phyloP scores from a whole-genome alignment of 1,140 invertebrate species.

The Battus philenor region DNA sequence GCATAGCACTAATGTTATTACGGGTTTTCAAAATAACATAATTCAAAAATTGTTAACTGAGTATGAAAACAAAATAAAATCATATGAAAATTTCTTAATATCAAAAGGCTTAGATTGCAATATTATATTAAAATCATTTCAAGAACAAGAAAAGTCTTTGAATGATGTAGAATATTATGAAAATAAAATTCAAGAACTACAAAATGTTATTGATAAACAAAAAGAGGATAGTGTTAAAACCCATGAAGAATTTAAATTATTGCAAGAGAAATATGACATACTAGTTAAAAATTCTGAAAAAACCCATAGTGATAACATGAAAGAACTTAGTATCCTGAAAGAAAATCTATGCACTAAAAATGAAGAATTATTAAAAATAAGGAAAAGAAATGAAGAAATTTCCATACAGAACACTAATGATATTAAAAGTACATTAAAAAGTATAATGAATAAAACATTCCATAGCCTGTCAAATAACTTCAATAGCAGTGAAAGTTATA shows the following conservation, averaged over 20 bases:
- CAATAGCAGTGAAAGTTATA: conserved; percentile 39
- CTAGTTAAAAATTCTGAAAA: conserved; percentile 13
- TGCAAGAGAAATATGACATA: conserved; percentile 4
- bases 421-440: conserved; percentile 45
- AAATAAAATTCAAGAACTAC: conserved; percentile 22
- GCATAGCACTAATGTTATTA: conserved; percentile 19
- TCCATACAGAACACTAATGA: conserved; percentile 23
- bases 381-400: conserved; percentile 16
- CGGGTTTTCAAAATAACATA: conserved; percentile 40
- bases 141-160: conserved; percentile 17
- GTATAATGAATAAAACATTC: conserved; percentile 60
- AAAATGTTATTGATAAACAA: conserved; percentile 4
- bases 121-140: conserved; percentile 21
- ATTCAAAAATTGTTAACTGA: conserved; percentile 48
- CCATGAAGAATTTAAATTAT: not conserved
- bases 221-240: not conserved
- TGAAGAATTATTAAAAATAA: conserved; percentile 20
- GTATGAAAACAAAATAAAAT: conserved; percentile 60
- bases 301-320: conserved; percentile 29
- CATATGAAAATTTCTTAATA: conserved; percentile 47
- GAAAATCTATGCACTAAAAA: conserved; percentile 21
- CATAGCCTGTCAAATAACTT: conserved; percentile 48
- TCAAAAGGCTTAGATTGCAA: conserved; percentile 29
- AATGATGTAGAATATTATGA: conserved; percentile 3
- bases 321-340: conserved; percentile 29